Evolutionary conservation across 2,113 vertebrate genomes (phyloP).

Genomic region (Psettodes erumei): DNA sequence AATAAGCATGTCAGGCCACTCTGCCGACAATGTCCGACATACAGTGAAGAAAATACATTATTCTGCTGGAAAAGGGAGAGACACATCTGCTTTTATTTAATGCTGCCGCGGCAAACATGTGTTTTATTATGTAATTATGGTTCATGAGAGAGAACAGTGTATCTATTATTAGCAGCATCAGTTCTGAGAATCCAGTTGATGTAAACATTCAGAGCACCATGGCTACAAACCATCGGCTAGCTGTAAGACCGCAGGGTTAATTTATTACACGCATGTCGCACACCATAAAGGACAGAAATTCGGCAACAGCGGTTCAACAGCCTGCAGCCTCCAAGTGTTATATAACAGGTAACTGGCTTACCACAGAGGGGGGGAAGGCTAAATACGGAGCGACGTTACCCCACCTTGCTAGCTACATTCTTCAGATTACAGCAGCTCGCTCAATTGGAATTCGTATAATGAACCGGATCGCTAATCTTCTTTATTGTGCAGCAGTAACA

Average conservation of each 20-base stretch:
- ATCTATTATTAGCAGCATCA: slow-evolving; percentile 15
- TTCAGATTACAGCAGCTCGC: not conserved
- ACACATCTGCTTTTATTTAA: slow-evolving; percentile 43
- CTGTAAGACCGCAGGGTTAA: not conserved
- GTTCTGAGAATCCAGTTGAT: not conserved
- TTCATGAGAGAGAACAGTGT: not conserved
- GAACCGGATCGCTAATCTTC: not conserved
- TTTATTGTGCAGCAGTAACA: slow-evolving; percentile 9
- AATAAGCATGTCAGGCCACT: slow-evolving; percentile 38
- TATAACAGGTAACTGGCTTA: slow-evolving; percentile 6
- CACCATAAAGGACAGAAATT: not conserved
- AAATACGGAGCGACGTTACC: not conserved
- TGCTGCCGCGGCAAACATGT: not conserved
- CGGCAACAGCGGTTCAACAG: not conserved
- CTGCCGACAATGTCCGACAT: slow-evolving; percentile 45
- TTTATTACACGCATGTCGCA: not conserved
- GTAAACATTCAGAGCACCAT: slow-evolving; percentile 20
- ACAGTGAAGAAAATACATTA: slow-evolving; percentile 25
- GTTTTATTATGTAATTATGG: slow-evolving; percentile 34
- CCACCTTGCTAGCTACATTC: slow-evolving; percentile 31
- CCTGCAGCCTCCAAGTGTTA: not conserved
- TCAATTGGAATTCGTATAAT: not conserved
- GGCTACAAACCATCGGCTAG: slow-evolving; percentile 1
- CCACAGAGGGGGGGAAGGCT: not conserved
- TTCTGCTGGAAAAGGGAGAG: not conserved